A percentile compares a stretch with the other conserved stretches of the same genome.
phyloP scores from a whole-genome alignment of 2,113 vertebrate genomes.

The Otocyon megalotis region DNA sequence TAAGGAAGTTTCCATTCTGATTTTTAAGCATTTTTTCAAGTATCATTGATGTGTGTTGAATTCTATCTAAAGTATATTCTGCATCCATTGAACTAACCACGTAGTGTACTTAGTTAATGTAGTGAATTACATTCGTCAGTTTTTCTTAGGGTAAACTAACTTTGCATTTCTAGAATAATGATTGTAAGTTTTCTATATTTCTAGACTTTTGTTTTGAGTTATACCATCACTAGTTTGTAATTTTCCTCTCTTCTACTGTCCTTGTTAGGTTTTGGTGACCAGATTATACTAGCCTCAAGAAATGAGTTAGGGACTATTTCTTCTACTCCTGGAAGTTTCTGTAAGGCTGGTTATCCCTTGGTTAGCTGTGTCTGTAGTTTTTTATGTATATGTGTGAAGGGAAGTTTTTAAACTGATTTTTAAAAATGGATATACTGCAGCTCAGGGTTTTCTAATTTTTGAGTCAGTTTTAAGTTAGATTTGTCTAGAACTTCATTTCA shows the following conservation, averaged over 20 bases:
- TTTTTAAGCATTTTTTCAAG: not conserved
- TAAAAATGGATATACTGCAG: not conserved
- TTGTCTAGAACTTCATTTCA: conserved; percentile 24
- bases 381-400: not conserved
- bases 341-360: not conserved
- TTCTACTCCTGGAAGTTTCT: not conserved
- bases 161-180: not conserved
- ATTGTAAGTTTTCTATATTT: not conserved
- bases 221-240: not conserved
- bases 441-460: conserved; percentile 19
- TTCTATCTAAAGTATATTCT: not conserved
- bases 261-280: not conserved
- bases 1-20: not conserved
- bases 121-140: not conserved
- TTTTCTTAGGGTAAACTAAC: not conserved
- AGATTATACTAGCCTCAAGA: not conserved
- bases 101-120: not conserved
- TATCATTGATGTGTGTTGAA: not conserved
- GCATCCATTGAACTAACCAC: not conserved
- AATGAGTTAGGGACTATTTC: not conserved
- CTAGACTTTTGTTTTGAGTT: conserved; percentile 17
- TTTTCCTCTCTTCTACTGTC: not conserved
- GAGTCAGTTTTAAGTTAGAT: conserved; percentile 2
- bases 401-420: not conserved
- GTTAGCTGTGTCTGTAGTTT: not conserved